These are phyloP conservation scores for Emys orbicularis DNA, from an alignment of 2,797 vertebrate species.

Conservation along the genomic window DNA sequence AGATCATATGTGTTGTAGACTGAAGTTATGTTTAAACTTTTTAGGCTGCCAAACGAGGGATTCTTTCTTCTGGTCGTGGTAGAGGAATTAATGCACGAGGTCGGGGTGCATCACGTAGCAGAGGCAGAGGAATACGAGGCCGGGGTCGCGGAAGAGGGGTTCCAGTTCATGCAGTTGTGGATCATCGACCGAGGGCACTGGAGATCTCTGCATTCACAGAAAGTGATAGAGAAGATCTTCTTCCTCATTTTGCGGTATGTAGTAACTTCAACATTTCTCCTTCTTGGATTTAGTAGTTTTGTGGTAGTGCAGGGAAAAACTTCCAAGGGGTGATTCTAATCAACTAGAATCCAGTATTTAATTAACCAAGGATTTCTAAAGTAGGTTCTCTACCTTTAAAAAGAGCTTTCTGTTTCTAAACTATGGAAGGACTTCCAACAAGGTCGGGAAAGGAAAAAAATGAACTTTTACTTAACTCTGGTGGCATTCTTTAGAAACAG, in stretches of 20 bases:
- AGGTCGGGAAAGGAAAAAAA: background rate
- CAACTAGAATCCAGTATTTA: background rate
- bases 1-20: background rate
- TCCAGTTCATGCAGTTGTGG: conserved; percentile 90
- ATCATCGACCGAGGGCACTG: conserved; percentile 93
- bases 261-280: background rate
- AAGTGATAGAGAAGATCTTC: conserved; percentile 90
- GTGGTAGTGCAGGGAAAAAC: background rate
- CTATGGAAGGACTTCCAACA: background rate
- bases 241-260: conserved; percentile 98
- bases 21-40: background rate
- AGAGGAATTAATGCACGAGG: conserved; percentile 88
- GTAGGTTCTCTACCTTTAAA: background rate
- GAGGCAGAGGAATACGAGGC: conserved; percentile 88
- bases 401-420: background rate
- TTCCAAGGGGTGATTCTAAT: rapidly evolving
- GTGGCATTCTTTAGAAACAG: background rate
- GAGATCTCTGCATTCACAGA: conserved; percentile 93
- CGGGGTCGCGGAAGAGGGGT: conserved; percentile 89
- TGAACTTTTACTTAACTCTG: background rate
- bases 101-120: conserved; percentile 86
- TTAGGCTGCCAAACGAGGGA: conserved; percentile 95
- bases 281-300: background rate
- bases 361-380: background rate
- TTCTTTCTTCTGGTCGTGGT: conserved; percentile 89